Conservation (phyloP, 23 tunicate species). For the Trididemnum clinides region DNA sequence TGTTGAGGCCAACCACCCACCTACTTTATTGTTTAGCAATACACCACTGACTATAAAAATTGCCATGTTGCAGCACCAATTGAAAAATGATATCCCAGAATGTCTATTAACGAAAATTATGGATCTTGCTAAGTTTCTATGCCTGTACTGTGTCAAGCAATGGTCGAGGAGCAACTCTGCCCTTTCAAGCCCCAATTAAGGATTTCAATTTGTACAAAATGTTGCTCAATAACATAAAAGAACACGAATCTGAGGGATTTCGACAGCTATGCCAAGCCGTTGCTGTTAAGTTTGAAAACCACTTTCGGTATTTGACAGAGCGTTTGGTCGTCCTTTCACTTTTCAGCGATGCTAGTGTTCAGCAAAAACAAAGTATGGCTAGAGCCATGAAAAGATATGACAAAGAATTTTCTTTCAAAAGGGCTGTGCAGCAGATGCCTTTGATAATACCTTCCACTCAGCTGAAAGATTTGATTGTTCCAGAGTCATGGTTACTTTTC, state of each 20-base stretch:
- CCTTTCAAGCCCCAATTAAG: constrained; percentile 5
- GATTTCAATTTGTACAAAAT: constrained; percentile 20
- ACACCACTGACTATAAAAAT: too few relatives aligned
- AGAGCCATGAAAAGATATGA: background rate
- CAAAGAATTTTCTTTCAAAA: too few relatives aligned
- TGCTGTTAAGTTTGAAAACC: background rate
- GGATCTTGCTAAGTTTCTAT: constrained; percentile 5
- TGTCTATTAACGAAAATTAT: background rate
- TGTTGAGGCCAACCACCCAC: too few relatives aligned
- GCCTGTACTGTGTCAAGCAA: constrained; percentile 6
- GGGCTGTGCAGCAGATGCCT: too few relatives aligned
- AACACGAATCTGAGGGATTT: background rate
- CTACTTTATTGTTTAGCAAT: too few relatives aligned
- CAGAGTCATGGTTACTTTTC: too few relatives aligned
- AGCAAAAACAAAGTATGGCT: constrained; percentile 12
- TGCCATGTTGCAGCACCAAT: constrained; percentile 14
- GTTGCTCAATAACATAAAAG: background rate
- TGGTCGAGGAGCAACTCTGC: constrained; percentile 26
- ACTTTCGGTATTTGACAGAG: constrained; percentile 23
- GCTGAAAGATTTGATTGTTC: too few relatives aligned
- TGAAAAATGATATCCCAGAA: background rate
- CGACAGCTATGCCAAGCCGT: constrained; percentile 7
- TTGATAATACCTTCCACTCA: too few relatives aligned
- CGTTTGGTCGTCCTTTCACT: too few relatives aligned
- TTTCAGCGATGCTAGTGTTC: background rate